Conservation (phyloP, 2,113 vertebrate genomes). For the Sialia sialis region DNA sequence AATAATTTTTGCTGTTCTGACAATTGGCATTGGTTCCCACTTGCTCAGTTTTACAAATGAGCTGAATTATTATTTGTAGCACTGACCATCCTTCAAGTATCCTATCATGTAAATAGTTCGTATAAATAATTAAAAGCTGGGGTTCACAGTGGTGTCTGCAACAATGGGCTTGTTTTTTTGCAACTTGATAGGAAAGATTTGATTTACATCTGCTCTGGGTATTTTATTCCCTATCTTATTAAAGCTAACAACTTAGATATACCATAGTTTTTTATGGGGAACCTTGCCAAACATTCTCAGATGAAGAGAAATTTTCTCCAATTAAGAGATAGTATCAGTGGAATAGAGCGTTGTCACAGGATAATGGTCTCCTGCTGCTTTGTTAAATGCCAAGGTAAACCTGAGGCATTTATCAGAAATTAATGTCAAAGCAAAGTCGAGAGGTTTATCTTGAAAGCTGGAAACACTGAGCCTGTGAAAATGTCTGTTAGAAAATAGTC, state of each 20-base stretch:
- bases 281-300: conserved; percentile 67
- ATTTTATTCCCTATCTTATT: conserved; percentile 73
- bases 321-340: conserved; percentile 69
- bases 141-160: conserved; percentile 45
- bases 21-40: neutral
- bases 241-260: conserved; percentile 66
- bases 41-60: conserved; percentile 23
- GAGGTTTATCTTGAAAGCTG: conserved; percentile 56
- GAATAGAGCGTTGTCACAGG: conserved; percentile 66
- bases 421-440: conserved; percentile 72
- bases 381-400: conserved; percentile 72
- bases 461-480: neutral
- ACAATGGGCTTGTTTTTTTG: conserved; percentile 65
- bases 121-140: conserved; percentile 70
- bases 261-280: conserved; percentile 48
- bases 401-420: conserved; percentile 69
- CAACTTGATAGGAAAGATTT: conserved; percentile 64
- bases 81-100: conserved; percentile 28
- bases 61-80: neutral
- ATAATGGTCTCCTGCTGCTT: conserved; percentile 68
- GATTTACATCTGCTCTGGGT: conserved; percentile 73
- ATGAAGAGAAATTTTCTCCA: conserved; percentile 71
- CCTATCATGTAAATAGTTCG: conserved; percentile 21
- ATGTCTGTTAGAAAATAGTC: neutral
- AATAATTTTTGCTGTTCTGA: conserved; percentile 26